Conservation (phyloP, 92 coral and sea anemone genomes). For the Micromussa lordhowensis region DNA sequence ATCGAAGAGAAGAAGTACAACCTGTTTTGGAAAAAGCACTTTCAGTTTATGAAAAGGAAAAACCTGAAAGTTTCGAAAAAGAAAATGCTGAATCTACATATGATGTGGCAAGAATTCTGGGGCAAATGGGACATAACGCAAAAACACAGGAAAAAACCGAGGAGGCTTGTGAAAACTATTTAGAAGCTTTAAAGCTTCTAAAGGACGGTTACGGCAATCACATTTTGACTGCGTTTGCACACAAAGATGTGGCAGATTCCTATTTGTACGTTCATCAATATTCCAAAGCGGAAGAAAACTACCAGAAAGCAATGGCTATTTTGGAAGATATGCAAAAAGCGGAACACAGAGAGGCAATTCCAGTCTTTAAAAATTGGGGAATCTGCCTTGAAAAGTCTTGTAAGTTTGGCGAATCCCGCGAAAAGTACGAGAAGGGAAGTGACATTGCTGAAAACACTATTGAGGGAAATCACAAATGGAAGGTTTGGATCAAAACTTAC, state of each 20-base stretch:
- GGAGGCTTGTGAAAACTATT: constrained; percentile 27
- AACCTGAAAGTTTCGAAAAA: background rate
- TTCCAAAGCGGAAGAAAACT: constrained; percentile 12
- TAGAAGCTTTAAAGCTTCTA: constrained; percentile 23
- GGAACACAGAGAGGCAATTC: constrained; percentile 59
- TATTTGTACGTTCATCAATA: background rate
- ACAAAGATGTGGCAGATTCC: constrained; percentile 43
- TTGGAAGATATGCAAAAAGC: constrained; percentile 1
- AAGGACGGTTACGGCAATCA: constrained; percentile 24
- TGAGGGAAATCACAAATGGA: constrained; percentile 64
- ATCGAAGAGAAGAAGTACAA: background rate
- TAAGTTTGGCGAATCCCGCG: constrained; percentile 15
- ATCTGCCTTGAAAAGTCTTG: constrained; percentile 41
- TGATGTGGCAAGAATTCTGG: constrained; percentile 23
- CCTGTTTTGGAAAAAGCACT: background rate
- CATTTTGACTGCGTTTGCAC: constrained; percentile 54
- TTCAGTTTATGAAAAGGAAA: background rate
- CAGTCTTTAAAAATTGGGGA: constrained; percentile 44
- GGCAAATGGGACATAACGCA: constrained; percentile 1
- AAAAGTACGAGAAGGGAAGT: constrained; percentile 29
- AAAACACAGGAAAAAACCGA: background rate
- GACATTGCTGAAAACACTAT: constrained; percentile 33
- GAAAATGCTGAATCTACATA: background rate
- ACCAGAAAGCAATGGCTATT: constrained; percentile 41
- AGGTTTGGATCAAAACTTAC: constrained; percentile 47